phyloP scores from a whole-genome alignment of 2,113 vertebrate species.

The Pteruthius melanotis region DNA sequence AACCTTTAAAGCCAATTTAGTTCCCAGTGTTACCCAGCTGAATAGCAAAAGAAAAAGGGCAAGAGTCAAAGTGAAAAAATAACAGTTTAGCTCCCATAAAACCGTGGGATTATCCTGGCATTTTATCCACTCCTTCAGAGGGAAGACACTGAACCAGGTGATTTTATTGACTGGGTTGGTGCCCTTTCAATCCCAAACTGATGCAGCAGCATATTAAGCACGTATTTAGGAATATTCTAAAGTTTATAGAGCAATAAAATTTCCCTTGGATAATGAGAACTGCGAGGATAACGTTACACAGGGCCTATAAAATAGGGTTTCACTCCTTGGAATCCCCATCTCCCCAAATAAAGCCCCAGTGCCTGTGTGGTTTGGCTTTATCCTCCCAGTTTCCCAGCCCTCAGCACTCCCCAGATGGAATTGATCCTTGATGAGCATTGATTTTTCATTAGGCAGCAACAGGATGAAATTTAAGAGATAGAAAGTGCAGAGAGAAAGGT shows the following conservation, averaged over 20 bases:
- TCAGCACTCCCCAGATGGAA: background rate
- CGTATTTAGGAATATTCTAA: conserved; percentile 39
- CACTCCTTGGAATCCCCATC: background rate
- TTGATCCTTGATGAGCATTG: background rate
- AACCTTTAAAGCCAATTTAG: conserved; percentile 1
- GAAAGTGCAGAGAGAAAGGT: background rate
- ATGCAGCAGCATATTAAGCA: conserved; percentile 46
- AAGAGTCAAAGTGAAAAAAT: background rate
- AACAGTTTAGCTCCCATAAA: conserved; percentile 3
- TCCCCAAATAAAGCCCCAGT: conserved; percentile 15
- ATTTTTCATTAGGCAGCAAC: background rate
- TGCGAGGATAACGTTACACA: conserved; percentile 36
- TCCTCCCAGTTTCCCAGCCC: background rate
- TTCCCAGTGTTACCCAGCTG: background rate
- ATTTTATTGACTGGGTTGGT: conserved; percentile 41
- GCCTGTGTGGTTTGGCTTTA: background rate
- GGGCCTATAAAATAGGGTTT: conserved; percentile 22
- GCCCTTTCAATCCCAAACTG: conserved; percentile 46
- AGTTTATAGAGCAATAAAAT: conserved; percentile 37
- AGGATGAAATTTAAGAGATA: background rate
- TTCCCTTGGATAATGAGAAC: conserved; percentile 55
- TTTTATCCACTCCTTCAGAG: conserved; percentile 18
- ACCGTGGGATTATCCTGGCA: conserved; percentile 20
- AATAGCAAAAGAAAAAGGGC: background rate
- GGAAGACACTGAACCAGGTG: background rate